Conservation (phyloP, 1,140 invertebrate genomes). For the Temnothorax nylanderi region DNA sequence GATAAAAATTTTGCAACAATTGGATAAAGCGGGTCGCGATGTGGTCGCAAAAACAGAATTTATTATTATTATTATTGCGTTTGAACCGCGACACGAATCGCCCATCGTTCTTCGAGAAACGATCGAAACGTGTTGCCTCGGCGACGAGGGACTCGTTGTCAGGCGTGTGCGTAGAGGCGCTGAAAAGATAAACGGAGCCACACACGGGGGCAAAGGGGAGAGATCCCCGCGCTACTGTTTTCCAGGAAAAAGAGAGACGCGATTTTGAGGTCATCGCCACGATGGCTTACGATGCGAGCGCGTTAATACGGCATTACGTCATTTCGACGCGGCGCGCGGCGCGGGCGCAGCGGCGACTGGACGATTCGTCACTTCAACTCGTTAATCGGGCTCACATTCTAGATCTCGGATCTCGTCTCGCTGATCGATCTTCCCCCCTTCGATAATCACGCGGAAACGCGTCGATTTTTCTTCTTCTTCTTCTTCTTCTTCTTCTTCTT, state of each 20-base stretch:
- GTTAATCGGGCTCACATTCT: constrained; percentile 16
- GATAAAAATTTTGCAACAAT: not conserved
- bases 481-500: not conserved
- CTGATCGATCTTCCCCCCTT: constrained; percentile 1
- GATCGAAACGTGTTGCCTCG: constrained; percentile 41
- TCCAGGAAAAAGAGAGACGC: not conserved
- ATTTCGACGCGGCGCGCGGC: not conserved
- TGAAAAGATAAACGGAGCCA: constrained; percentile 37
- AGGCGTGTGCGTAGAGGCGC: constrained; percentile 1
- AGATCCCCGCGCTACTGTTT: constrained; percentile 23
- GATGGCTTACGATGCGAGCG: not conserved
- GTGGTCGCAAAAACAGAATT: not conserved
- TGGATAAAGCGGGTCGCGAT: not conserved
- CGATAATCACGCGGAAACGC: not conserved
- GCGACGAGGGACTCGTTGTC: constrained; percentile 31
- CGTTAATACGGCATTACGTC: constrained; percentile 46
- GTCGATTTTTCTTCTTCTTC: not conserved
- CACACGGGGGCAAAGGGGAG: constrained; percentile 19
- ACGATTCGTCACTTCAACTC: constrained; percentile 35
- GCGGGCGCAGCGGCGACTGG: not conserved
- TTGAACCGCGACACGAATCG: constrained; percentile 7
- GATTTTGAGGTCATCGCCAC: constrained; percentile 16
- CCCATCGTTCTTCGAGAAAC: not conserved
- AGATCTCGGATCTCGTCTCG: constrained; percentile 13
- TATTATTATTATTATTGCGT: not conserved